Evolutionary conservation across 1,140 invertebrate species (phyloP).

Genomic region (Akabosia matsudoensis): DNA sequence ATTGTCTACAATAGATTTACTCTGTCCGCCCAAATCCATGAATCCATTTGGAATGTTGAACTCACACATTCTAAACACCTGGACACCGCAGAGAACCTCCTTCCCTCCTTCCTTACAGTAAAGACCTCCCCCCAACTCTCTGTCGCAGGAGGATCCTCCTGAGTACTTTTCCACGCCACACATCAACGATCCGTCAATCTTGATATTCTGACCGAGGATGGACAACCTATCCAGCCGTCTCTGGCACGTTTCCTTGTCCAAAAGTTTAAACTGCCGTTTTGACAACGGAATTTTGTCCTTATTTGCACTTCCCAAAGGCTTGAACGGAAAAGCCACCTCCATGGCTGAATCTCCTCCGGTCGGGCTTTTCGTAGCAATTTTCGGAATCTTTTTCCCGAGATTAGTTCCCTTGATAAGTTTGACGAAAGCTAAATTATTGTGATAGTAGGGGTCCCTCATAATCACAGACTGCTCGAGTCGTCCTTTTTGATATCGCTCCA

Average conservation of each 20-base stretch:
- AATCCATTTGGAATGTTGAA: not conserved
- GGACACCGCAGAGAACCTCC: not conserved
- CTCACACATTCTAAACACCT: not conserved
- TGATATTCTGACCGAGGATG: not conserved
- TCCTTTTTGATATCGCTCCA: too few relatives aligned
- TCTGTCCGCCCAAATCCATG: too few relatives aligned
- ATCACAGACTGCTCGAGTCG: too few relatives aligned
- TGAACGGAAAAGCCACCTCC: not conserved
- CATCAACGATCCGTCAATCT: not conserved
- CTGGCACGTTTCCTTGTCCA: not conserved
- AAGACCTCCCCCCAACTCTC: not conserved
- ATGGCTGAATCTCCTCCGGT: not conserved
- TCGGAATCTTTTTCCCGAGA: too few relatives aligned
- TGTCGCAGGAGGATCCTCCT: not conserved
- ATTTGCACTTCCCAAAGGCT: not conserved
- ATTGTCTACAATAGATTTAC: too few relatives aligned
- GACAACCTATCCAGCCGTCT: not conserved
- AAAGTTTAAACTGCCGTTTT: not conserved
- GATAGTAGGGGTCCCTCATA: too few relatives aligned
- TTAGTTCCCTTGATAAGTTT: too few relatives aligned
- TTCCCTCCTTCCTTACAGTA: not conserved
- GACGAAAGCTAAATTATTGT: too few relatives aligned
- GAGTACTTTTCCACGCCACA: slow-evolving; percentile 6
- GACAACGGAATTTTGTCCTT: too few relatives aligned
- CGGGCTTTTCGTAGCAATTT: too few relatives aligned